A percentile compares a stretch with the other conserved stretches of the same genome.
phyloP scores from a whole-genome alignment of 2,888 invertebrate genomes.

The Drosophila prolongata region DNA sequence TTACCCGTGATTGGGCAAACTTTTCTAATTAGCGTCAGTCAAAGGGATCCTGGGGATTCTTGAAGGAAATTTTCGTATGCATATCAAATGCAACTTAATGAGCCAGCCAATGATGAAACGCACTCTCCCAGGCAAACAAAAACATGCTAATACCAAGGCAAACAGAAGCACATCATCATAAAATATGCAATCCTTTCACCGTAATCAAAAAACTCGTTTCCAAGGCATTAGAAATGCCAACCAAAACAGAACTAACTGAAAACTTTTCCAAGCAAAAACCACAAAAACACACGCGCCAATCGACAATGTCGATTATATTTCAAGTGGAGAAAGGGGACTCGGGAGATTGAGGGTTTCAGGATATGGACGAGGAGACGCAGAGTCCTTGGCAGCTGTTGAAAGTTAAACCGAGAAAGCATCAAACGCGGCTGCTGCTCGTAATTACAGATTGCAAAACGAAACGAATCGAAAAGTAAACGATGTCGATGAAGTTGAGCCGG shows the following conservation, averaged over 20 bases:
- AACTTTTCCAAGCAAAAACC: conserved; percentile 48
- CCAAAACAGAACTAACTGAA: conserved; percentile 58
- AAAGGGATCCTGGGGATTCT: conserved; percentile 13
- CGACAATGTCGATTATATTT: conserved; percentile 59
- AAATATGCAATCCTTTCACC: conserved; percentile 63
- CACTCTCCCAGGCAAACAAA: conserved; percentile 50
- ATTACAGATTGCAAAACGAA: conserved; percentile 68
- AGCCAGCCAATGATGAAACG: conserved; percentile 38
- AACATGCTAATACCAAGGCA: conserved; percentile 38
- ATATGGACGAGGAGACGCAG: not conserved
- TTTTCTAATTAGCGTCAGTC: conserved; percentile 71
- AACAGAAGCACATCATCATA: conserved; percentile 33
- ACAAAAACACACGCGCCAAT: conserved; percentile 59
- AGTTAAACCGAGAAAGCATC: conserved; percentile 65
- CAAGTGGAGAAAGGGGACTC: conserved; percentile 14
- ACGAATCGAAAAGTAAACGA: conserved; percentile 71
- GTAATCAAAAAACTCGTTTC: conserved; percentile 52
- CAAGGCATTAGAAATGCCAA: conserved; percentile 57
- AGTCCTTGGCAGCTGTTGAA: conserved; percentile 55
- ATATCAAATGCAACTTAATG: conserved; percentile 54
- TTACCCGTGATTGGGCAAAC: conserved; percentile 54
- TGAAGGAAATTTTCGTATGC: conserved; percentile 41
- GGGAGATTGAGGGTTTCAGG: conserved; percentile 1
- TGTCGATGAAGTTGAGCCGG: conserved; percentile 37
- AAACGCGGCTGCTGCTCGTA: conserved; percentile 56